These are phyloP conservation scores for Crotalus helleri DNA, from an alignment of 2,113 vertebrate genomes.

Conservation along the genomic window DNA sequence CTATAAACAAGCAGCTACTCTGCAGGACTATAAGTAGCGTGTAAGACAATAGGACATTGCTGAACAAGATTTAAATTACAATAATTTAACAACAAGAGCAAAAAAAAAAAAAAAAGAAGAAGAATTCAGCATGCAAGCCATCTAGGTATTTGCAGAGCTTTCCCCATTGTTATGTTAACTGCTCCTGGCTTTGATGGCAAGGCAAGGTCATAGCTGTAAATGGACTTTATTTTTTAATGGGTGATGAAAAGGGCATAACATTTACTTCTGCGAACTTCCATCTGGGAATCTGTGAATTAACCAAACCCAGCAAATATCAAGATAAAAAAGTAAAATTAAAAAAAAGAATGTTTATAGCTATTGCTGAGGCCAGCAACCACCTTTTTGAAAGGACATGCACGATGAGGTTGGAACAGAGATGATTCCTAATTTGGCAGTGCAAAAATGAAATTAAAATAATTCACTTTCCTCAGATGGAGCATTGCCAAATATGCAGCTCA, in stretches of 20 bases:
- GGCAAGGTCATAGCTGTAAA: background rate
- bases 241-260: constrained; percentile 54
- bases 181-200: background rate
- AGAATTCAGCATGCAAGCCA: background rate
- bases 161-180: background rate
- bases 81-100: rapidly evolving
- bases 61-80: background rate
- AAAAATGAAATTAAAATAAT: constrained; percentile 18
- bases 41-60: background rate
- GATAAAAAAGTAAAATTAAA: constrained; percentile 26
- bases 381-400: constrained; percentile 44
- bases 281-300: constrained; percentile 25
- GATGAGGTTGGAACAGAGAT: background rate
- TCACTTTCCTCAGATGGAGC: constrained; percentile 12
- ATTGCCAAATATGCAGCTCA: background rate
- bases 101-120: background rate
- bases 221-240: background rate
- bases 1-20: rapidly evolving
- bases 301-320: constrained; percentile 52
- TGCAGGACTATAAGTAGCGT: background rate
- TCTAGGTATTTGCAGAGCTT: background rate
- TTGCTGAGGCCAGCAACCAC: background rate
- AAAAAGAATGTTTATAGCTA: background rate
- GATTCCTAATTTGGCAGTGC: constrained; percentile 8
- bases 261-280: constrained; percentile 40